These are phyloP conservation scores for Heliconius cydno DNA, from an alignment of 2,888 invertebrate species.

Conservation along the genomic window DNA sequence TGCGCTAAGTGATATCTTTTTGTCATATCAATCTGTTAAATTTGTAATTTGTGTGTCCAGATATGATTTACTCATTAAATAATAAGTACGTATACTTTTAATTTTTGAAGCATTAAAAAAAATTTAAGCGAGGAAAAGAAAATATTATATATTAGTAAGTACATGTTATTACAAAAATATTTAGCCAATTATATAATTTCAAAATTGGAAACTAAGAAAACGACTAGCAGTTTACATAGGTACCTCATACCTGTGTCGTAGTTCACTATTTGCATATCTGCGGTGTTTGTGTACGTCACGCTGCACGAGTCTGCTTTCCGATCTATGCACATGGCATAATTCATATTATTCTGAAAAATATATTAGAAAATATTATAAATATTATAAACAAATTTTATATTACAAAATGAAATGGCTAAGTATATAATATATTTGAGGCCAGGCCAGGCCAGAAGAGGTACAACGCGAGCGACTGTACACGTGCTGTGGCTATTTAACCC, in stretches of 20 bases:
- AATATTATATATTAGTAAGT: too few relatives aligned
- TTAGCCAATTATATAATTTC: background rate
- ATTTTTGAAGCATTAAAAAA: too few relatives aligned
- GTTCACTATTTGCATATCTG: slow-evolving; percentile 87
- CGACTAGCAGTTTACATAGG: slow-evolving; percentile 38
- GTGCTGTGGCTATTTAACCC: too few relatives aligned
- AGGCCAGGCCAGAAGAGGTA: too few relatives aligned
- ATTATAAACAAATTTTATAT: background rate
- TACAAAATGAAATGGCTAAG: too few relatives aligned
- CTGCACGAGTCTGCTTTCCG: slow-evolving; percentile 85
- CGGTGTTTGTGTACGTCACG: slow-evolving; percentile 84
- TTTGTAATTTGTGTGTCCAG: background rate
- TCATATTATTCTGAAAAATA: slow-evolving; percentile 87
- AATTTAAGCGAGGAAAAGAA: too few relatives aligned
- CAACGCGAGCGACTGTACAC: too few relatives aligned
- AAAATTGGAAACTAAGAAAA: background rate
- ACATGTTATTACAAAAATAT: background rate
- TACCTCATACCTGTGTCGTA: slow-evolving; percentile 83
- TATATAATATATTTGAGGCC: too few relatives aligned
- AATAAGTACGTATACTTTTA: background rate
- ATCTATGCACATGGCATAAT: slow-evolving; percentile 89
- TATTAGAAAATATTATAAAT: background rate
- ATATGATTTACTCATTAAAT: background rate
- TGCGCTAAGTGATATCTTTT: background rate
- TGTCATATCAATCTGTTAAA: background rate